phyloP scores from a whole-genome alignment of 37 sponge, comb jelly and placozoan genomes.

The Halisarca cf. caerulea region DNA sequence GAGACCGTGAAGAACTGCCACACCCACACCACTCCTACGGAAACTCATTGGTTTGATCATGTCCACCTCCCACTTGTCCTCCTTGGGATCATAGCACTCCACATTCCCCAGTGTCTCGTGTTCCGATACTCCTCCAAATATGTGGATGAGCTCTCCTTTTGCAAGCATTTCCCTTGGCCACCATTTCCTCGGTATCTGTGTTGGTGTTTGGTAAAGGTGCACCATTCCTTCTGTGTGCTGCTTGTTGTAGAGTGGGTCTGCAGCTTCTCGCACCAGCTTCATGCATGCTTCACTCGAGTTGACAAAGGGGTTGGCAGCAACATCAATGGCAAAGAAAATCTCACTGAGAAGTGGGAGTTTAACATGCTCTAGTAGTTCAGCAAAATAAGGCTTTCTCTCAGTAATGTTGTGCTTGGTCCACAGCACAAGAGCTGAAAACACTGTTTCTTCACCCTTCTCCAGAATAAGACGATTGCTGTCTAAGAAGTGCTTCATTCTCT shows the following conservation, averaged over 20 bases:
- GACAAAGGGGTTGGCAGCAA: slow-evolving; percentile 79
- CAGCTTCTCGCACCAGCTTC: slow-evolving; percentile 82
- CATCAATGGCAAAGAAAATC: slow-evolving; percentile 88
- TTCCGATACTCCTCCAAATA: slow-evolving; percentile 88
- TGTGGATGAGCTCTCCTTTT: slow-evolving; percentile 87
- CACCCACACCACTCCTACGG: slow-evolving; percentile 86
- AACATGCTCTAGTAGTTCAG: slow-evolving; percentile 65
- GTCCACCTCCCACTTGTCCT: slow-evolving; percentile 81
- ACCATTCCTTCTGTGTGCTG: slow-evolving; percentile 61
- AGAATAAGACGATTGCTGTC: slow-evolving; percentile 64
- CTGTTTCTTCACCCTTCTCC: slow-evolving; percentile 79
- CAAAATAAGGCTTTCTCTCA: slow-evolving; percentile 57
- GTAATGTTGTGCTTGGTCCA: slow-evolving; percentile 74
- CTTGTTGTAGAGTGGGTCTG: slow-evolving; percentile 73
- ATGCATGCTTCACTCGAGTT: slow-evolving; percentile 76
- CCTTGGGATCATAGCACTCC: slow-evolving; percentile 82
- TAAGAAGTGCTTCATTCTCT: slow-evolving; percentile 71
- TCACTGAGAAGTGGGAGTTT: slow-evolving; percentile 85
- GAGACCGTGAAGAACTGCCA: slow-evolving; percentile 85
- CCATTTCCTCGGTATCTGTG: slow-evolving; percentile 89
- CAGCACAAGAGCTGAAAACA: slow-evolving; percentile 66
- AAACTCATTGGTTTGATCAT: slow-evolving; percentile 84
- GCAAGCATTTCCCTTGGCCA: slow-evolving; percentile 86
- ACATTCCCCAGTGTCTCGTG: slow-evolving; percentile 90
- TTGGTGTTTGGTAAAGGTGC: slow-evolving; percentile 73